Evolutionary conservation across 2,113 vertebrate genomes (phyloP), one percentile per base, ranked within the genome.

Genomic region (Ariopsis seemanni): DNA sequence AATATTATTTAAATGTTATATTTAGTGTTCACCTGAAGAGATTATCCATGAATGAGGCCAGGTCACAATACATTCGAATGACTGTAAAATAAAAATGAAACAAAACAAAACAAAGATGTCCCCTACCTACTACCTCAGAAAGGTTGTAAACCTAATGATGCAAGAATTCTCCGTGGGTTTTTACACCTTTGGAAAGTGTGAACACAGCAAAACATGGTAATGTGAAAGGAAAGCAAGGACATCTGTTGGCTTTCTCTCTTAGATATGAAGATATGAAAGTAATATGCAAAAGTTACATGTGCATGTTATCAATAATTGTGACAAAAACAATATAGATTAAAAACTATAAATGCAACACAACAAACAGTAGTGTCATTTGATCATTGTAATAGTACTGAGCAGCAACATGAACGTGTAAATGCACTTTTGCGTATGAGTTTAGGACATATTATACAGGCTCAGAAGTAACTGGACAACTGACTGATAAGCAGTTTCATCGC

Each of bases 131-230:
- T 62, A 74, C 8, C 42, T 78, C 22, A 85, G 58, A 52, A 27
- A 20, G 9, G 34, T 63, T 65, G 42, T 78, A 27, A 63, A 65
- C 60, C 52, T 42, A 86, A 67, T 55, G 50, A 55, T 27, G 74
- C 15, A 79, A 52, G 15, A 71, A 34, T 52, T 71, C 63, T 55
- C 52, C 14, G 9, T 20, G n/a, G 82, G 52, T 34, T 79, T 79
- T 17, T 78, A 77, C 34, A 77, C 55, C 48, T 27, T 75, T 77
- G 2, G 52, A 79, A 79, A 63, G 60, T 86, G 74, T 86, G 85
- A 86, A 79, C 50, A 65, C 58, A 34, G 20, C 52, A 85, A 74
- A 74, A 30, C 27, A 55, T 30, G 1, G 17, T 34, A 79, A 53
- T 25, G n/a, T 86, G 50, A 79, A 30, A 14, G 10, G 15, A 78